Evolutionary conservation across 2,797 vertebrate genomes (phyloP).

Genomic region (Centropyge bicolor): DNA sequence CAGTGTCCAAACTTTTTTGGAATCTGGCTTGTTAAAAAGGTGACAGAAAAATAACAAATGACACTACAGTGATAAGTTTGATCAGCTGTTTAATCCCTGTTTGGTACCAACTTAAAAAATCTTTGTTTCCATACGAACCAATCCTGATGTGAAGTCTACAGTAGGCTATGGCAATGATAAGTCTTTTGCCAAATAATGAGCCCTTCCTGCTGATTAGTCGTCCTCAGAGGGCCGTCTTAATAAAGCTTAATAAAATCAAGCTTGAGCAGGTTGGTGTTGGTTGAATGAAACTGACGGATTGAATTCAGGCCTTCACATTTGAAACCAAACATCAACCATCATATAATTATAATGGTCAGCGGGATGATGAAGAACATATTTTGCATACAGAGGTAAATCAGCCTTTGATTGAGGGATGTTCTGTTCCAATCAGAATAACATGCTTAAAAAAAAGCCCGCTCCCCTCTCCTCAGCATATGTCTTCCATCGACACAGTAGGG

Average conservation of each 20-base stretch:
- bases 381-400: slow-evolving; percentile 47
- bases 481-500: slow-evolving; percentile 56
- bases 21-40: background rate
- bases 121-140: background rate
- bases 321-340: slow-evolving; percentile 44
- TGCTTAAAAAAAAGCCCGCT: slow-evolving; percentile 39
- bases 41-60: slow-evolving; percentile 28
- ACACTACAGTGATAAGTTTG: slow-evolving; percentile 11
- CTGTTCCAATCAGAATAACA: slow-evolving; percentile 58
- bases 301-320: slow-evolving; percentile 42
- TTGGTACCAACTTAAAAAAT: slow-evolving; percentile 9
- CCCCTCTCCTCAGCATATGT: slow-evolving; percentile 58
- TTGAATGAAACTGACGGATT: slow-evolving; percentile 41
- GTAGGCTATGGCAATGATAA: slow-evolving; percentile 12
- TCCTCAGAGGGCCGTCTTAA: slow-evolving; percentile 38
- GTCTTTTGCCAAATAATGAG: slow-evolving; percentile 27
- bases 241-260: slow-evolving; percentile 39
- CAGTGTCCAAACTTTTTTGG: too few relatives aligned
- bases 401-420: slow-evolving; percentile 51
- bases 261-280: slow-evolving; percentile 22
- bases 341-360: slow-evolving; percentile 50
- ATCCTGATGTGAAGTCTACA: slow-evolving; percentile 2
- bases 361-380: slow-evolving; percentile 65
- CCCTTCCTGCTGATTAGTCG: slow-evolving; percentile 44
- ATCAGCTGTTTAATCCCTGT: slow-evolving; percentile 23